Percentiles rank a stretch among this genome's conserved stretches.
Evolutionary conservation across 2,113 vertebrate species (phyloP).

Genomic region (Procavia capensis): DNA sequence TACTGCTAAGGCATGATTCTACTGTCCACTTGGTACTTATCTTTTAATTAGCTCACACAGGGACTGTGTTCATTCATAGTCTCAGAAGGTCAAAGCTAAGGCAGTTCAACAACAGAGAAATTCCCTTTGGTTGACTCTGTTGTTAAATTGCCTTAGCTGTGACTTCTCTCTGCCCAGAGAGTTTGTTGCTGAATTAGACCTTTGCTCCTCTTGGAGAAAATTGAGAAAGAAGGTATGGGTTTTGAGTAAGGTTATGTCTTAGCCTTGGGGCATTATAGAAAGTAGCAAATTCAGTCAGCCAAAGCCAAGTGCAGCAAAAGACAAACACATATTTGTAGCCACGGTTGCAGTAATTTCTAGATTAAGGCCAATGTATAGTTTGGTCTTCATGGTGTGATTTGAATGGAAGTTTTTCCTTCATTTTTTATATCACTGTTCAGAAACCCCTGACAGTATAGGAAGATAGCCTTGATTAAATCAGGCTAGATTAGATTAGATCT

Average conservation of each 20-base stretch:
- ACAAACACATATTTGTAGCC: not conserved
- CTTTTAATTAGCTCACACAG: no score
- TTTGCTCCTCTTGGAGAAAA: not conserved
- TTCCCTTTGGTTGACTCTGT: no score
- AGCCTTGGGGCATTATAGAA: slow-evolving; percentile 1
- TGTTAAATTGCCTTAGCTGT: slow-evolving; percentile 21
- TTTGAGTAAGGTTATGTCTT: slow-evolving; percentile 60
- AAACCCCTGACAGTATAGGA: slow-evolving; percentile 77
- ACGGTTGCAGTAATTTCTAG: slow-evolving; percentile 37
- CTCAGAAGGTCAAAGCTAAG: no score
- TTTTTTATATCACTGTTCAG: slow-evolving; percentile 73
- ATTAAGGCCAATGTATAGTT: slow-evolving; percentile 25
- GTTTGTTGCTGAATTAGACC: slow-evolving; percentile 13
- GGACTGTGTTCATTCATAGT: no score
- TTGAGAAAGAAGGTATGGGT: not conserved
- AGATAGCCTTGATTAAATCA: slow-evolving; percentile 88
- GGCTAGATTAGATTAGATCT: slow-evolving; percentile 86
- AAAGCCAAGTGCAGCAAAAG: not conserved
- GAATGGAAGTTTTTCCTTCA: slow-evolving; percentile 27
- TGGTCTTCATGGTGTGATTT: slow-evolving; percentile 32
- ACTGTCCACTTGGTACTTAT: no score
- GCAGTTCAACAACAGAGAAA: no score
- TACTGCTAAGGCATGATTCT: no score
- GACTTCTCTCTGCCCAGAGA: not conserved
- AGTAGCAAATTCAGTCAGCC: slow-evolving; percentile 42